A percentile compares a stretch with the other conserved stretches of the same genome.
Conservation (phyloP, 2,888 invertebrate species). For the Erebia epiphron region DNA sequence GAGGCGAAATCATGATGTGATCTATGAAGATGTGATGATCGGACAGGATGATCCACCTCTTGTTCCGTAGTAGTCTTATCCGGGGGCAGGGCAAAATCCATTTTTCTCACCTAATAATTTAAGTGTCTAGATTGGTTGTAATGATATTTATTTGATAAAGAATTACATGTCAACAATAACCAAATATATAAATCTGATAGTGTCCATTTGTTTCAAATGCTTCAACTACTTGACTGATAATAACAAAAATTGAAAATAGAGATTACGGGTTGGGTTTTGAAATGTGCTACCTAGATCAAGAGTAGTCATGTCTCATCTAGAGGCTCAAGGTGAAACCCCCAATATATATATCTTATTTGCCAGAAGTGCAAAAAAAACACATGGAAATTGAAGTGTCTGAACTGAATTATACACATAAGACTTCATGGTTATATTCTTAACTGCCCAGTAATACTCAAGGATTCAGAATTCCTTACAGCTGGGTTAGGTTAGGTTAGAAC, state of each 20-base stretch:
- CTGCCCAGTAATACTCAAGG: too few species aligned
- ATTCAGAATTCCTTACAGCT: too few species aligned
- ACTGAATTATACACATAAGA: too few species aligned
- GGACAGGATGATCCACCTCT: conserved; percentile 79
- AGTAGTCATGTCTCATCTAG: too few species aligned
- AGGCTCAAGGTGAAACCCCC: too few species aligned
- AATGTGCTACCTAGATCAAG: too few species aligned
- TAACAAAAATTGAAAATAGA: background rate
- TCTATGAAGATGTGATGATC: conserved; percentile 82
- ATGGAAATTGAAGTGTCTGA: too few species aligned
- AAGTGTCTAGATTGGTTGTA: background rate
- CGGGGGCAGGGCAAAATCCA: background rate
- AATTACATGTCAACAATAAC: background rate
- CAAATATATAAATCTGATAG: background rate
- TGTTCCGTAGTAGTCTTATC: conserved; percentile 57
- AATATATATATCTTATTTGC: too few species aligned
- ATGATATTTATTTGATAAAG: background rate
- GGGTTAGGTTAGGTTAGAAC: too few species aligned
- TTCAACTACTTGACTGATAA: background rate
- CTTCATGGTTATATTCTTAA: too few species aligned
- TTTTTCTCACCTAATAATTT: background rate
- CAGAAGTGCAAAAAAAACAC: too few species aligned
- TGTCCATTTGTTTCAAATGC: background rate
- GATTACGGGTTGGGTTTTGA: too few species aligned
- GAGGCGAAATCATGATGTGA: conserved; percentile 69